phyloP scores from a whole-genome alignment of 2,888 invertebrate species.

The Iphiclides podalirius region DNA sequence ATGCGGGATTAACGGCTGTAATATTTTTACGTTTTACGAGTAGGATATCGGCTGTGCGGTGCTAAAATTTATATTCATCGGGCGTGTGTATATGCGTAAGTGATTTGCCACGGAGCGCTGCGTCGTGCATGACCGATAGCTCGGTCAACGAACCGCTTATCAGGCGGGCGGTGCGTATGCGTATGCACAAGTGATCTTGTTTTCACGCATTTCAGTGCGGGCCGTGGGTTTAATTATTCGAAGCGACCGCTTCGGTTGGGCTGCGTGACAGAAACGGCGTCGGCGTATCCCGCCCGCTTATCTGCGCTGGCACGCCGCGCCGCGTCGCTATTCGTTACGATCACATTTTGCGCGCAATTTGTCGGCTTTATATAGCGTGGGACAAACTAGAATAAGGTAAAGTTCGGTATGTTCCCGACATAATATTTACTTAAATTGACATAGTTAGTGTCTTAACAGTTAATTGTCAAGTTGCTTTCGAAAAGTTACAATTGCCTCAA shows the following conservation, averaged over 20 bases:
- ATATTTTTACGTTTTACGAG: slow-evolving; percentile 17
- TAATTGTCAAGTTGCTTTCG: too few relatives aligned
- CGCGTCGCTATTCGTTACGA: slow-evolving; percentile 5
- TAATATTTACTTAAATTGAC: too few relatives aligned
- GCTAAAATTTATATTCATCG: slow-evolving; percentile 30
- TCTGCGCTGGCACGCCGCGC: background rate
- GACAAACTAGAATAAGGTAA: slow-evolving; percentile 15
- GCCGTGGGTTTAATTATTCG: slow-evolving; percentile 23
- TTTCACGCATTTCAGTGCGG: slow-evolving; percentile 29
- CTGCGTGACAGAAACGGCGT: slow-evolving; percentile 16
- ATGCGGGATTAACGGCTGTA: slow-evolving; percentile 7
- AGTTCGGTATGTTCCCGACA: too few relatives aligned
- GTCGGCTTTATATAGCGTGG: slow-evolving; percentile 50
- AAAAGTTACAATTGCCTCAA: too few relatives aligned
- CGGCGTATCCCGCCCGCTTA: slow-evolving; percentile 10
- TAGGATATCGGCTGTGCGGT: slow-evolving; percentile 13
- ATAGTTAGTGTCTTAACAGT: too few relatives aligned
- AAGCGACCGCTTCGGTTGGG: slow-evolving; percentile 3
- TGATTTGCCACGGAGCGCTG: slow-evolving; percentile 29
- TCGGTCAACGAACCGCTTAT: slow-evolving; percentile 56
- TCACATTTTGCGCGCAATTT: slow-evolving; percentile 18
- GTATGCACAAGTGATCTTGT: slow-evolving; percentile 35
- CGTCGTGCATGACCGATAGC: slow-evolving; percentile 59
- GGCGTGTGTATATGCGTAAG: slow-evolving; percentile 27
- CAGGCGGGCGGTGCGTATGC: slow-evolving; percentile 44